Conservation (phyloP, 2,888 invertebrate species). For the Ochlodes sylvanus region DNA sequence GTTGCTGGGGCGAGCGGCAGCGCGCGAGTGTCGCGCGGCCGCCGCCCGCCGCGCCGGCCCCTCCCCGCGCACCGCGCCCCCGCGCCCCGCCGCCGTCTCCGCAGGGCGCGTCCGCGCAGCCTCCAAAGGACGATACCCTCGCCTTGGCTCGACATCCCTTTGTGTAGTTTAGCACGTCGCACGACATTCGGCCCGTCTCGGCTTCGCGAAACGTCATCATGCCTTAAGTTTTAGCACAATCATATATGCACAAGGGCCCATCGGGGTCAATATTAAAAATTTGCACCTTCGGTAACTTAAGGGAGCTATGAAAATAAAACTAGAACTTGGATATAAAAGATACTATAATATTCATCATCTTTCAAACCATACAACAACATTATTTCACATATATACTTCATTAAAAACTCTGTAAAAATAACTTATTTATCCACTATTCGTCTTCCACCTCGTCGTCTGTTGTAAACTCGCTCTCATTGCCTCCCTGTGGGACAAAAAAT, state of each 20-base stretch:
- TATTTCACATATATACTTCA: conserved; percentile 63
- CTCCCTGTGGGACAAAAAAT: conserved; percentile 64
- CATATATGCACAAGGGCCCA: conserved; percentile 24
- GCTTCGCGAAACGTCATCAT: conserved; percentile 27
- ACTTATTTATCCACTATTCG: conserved; percentile 73
- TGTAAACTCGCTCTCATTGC: conserved; percentile 87
- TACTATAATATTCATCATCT: conserved; percentile 77
- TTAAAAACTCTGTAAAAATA: conserved; percentile 84
- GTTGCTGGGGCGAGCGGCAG: conserved; percentile 63
- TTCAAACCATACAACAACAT: conserved; percentile 68
- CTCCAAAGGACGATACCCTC: conserved; percentile 76
- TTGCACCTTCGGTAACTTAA: conserved; percentile 4
- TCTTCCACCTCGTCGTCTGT: conserved; percentile 88
- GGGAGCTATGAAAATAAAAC: conserved; percentile 48
- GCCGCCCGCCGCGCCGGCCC: conserved; percentile 39
- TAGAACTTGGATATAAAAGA: conserved; percentile 70
- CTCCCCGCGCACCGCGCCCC: conserved; percentile 35
- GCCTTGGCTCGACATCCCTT: conserved; percentile 55
- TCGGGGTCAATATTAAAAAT: conserved; percentile 27
- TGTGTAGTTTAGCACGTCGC: conserved; percentile 50
- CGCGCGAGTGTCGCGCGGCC: conserved; percentile 69
- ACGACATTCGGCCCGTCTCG: conserved; percentile 8
- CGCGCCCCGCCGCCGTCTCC: conserved; percentile 38
- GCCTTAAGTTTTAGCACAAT: conserved; percentile 33
- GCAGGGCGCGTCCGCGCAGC: conserved; percentile 53